Evolutionary conservation across 2,888 invertebrate species (phyloP).

Genomic region (Drosophila stalkeri): DNA sequence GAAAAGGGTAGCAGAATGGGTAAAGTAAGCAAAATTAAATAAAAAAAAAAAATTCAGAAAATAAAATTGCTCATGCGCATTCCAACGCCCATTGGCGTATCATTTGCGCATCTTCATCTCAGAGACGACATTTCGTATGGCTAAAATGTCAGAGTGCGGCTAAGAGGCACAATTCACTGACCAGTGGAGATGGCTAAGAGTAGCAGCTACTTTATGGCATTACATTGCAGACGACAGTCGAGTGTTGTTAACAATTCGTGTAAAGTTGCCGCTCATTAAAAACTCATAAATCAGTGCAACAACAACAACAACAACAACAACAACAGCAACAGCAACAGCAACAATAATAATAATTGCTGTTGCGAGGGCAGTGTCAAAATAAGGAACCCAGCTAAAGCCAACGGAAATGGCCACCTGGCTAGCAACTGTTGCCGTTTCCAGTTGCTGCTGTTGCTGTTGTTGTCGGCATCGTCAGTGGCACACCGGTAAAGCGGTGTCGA

Average conservation of each 20-base stretch:
- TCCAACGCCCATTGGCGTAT: slow-evolving; percentile 67
- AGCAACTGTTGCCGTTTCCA: slow-evolving; percentile 24
- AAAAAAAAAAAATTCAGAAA: slow-evolving; percentile 9
- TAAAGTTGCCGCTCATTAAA: slow-evolving; percentile 81
- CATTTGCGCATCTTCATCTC: slow-evolving; percentile 69
- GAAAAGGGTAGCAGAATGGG: slow-evolving; percentile 1
- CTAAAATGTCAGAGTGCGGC: slow-evolving; percentile 55
- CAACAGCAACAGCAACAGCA: no score
- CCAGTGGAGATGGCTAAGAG: slow-evolving; percentile 42
- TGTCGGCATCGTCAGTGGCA: slow-evolving; percentile 10
- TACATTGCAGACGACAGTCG: slow-evolving; percentile 42
- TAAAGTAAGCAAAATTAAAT: background rate
- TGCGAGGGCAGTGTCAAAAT: slow-evolving; percentile 67
- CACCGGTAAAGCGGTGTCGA: slow-evolving; percentile 28
- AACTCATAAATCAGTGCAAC: slow-evolving; percentile 76
- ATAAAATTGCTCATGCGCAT: slow-evolving; percentile 31
- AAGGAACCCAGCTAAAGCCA: slow-evolving; percentile 43
- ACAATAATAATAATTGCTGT: slow-evolving; percentile 65
- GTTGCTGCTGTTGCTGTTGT: slow-evolving; percentile 28
- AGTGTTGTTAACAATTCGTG: slow-evolving; percentile 78
- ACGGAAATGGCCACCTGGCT: slow-evolving; percentile 62
- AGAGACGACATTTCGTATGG: slow-evolving; percentile 52
- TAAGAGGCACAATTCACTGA: slow-evolving; percentile 15
- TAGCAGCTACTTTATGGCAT: slow-evolving; percentile 51
- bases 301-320: slow-evolving; percentile 21